Base-by-base conservation (phyloP, 1,140 invertebrate species). In the Heliothis subflexa region DNA sequence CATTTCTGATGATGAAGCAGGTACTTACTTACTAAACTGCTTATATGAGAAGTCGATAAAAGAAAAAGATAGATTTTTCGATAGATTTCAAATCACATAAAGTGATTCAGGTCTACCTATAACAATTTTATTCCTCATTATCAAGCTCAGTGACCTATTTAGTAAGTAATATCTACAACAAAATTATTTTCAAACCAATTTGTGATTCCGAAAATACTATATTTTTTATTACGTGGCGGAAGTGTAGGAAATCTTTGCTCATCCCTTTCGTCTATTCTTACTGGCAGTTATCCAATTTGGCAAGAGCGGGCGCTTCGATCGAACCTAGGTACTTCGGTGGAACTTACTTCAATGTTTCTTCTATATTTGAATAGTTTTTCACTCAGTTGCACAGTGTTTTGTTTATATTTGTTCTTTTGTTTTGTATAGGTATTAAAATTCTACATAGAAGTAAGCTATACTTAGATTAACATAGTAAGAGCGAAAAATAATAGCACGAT, bases 271-370 rank as follows among this genome's bases (percentile, higher is more conserved):
- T 45, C 40, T 33, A 25, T 64, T 57, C 18, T 13, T 57, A 78
- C 76, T 83, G 82, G 82, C 82, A 45, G 28, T 64, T 62, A 66
- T 83, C 82, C 82, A 83, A 83, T 73, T 83, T 83, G 82, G 79
- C 82, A 74, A 64, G 59, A 40, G 5, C 33, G 5, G 9, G 40
- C 33, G 21, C 47, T 75, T 52, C 57, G 59, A 74, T 49, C 71
- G 71, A 70, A 64, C 25, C 7, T 33, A n/a, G n/a, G n/a, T n/a
- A 52, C 25, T 13, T 47, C 52, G 54, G 13, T 33, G 21, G 33
- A 64, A 75, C 45, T 40, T 75, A 75, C 45, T 52, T 75, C 45
- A 55, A 50, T 52, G 21, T 18, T 59, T 12, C 66, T 70, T n/a
- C 12, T 52, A 28, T 62, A 52, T 47, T 14, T 64, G 14, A 64